Evolutionary conservation across 2,888 invertebrate genomes (phyloP).

Genomic region (Crocallis elinguaria): DNA sequence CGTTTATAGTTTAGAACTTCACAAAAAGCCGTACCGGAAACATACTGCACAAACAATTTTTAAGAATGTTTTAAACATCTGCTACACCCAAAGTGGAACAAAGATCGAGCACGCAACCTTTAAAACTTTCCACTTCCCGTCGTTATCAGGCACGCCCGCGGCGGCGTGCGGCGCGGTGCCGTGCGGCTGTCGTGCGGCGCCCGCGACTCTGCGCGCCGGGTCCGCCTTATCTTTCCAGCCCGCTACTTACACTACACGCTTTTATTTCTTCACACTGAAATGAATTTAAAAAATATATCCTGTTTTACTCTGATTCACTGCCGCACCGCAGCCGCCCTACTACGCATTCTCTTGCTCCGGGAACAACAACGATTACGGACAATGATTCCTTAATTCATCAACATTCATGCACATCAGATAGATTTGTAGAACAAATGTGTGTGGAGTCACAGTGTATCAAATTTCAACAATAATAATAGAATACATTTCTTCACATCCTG

Average conservation of each 20-base stretch:
- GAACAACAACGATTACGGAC: background rate
- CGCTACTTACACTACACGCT: background rate
- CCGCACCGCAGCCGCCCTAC: background rate
- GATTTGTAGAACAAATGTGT: no score
- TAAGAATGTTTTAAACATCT: background rate
- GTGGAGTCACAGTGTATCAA: no score
- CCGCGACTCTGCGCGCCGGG: background rate
- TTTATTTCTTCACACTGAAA: slow-evolving; percentile 5
- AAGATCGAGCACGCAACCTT: background rate
- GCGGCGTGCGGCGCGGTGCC: background rate
- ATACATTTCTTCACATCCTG: no score
- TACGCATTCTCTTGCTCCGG: background rate
- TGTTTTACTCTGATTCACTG: background rate
- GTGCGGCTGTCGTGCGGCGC: background rate
- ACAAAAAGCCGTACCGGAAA: no score
- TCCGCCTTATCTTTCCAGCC: background rate
- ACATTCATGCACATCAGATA: no score
- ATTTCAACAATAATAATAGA: no score
- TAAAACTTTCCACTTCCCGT: background rate
- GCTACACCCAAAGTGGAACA: background rate
- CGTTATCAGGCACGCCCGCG: slow-evolving; percentile 1
- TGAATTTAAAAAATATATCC: background rate
- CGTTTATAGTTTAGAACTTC: no score
- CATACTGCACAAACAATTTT: background rate
- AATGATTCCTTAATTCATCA: no score